Evolutionary conservation across 1,140 invertebrate species (phyloP), one percentile per base, ranked within the genome.

Genomic region (Drosophila lacertosa): DNA sequence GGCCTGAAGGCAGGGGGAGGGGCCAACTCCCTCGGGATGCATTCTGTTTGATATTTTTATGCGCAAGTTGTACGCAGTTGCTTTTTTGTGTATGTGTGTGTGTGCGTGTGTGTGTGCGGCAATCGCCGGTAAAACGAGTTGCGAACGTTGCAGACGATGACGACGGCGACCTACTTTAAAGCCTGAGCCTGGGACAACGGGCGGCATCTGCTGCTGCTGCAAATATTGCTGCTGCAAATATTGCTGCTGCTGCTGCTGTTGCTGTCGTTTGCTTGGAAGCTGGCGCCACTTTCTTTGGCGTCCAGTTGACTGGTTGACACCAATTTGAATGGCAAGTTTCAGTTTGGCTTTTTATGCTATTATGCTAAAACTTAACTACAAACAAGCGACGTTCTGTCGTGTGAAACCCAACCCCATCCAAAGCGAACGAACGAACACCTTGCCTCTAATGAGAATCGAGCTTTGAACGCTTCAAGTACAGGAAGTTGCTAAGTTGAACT

Each of bases 301-400:
- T 78, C 79, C 79, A 77, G 79, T 78, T 83, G 79, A 77, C 78
- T 83, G 79, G 79, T 82, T 81, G 78, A 83, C 74, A 82, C 78
- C 79, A 83, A 83, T 82, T 82, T 82, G 79, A 82, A 83, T 83
- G 79, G 78, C 74, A 78, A 83, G 74, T 74, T 54, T 48, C 79
- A 62, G 69, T 60, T 66, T 44, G 59, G 29, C 58, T 42, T 24
- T 77, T 82, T 77, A 73, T 77, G 57, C 26, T 24, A 59, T 72
- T 67, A 60, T 59, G 53, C 62, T 51, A 59, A 53, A 50, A 65
- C 45, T 65, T 58, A 70, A 81, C 57, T 60, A 76, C 68, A 68
- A 81, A 72, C 73, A 71, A 76, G 72, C 77, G 51, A 48, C 67
- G 67, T 54, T 72, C 59, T 67, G 51, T 39, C 60, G 68, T 71